Evolutionary conservation across 2,113 vertebrate genomes (phyloP), one percentile per base, ranked within the genome.

Genomic region (Sphyrna mokarran): DNA sequence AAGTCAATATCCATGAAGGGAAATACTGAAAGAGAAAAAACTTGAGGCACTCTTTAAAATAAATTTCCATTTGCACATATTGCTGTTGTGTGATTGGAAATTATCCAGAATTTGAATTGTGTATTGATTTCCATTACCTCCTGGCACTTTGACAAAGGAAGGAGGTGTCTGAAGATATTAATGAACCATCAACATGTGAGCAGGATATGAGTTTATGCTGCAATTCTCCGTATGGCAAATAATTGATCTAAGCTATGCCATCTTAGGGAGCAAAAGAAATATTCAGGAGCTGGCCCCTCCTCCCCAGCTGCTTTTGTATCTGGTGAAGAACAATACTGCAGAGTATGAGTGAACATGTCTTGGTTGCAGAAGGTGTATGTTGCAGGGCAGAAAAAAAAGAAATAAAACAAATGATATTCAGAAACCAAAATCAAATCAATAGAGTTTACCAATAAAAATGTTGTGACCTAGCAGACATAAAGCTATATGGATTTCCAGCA

Each of bases 91-190:
- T 93, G 87, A 91, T 61, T 91, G 87, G 26, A 91, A 83, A 83
- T 18, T n/a, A 33, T 58, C 26, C 4, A 26, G 26, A 90, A 90
- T 61, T 90, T 90, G 54, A 90, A 61, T 61, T 63, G 61, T 66
- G 23, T 48, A 95, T 70, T 94, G 22, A 29, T 40, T 95, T 95
- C 93, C 7, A 29, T 94, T 72, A 95, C 22, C 93, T 70, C 68
- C 11, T 95, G 37, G 37, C 91, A 23, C 20, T 69, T 37, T 40
- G 66, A 69, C 43, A 48, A 43, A 95, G 16, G 33, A 9, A 2
- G 26, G 68, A 72, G 20, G 9, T n/a, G 40, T 20, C 37, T 94
- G 61, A 70, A 95, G 43, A 33, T 5, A 26, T 70, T 26, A 48
- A 95, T 72, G 93, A 58, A 89, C 23, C 43, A 33, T 58, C 43